Base-by-base conservation (phyloP, 30 jellyfish, hydroid and myxozoan genomes). In the Turritopsis rubra region DNA sequence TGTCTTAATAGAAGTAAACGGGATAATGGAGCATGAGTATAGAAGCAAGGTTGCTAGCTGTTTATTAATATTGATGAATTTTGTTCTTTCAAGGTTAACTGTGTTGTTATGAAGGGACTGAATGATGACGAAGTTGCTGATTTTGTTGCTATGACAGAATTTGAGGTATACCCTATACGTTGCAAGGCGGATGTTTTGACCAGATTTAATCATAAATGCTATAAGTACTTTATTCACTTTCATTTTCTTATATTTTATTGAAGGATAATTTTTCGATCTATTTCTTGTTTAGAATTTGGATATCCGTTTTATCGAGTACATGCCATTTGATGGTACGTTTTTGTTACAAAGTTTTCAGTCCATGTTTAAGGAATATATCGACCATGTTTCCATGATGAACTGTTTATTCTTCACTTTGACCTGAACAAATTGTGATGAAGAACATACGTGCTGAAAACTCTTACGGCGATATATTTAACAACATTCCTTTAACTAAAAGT, bases 311-410 rank as follows among this genome's bases (percentile, higher is more conserved):
- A 92, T 92, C 80, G 98, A 92, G 76, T 92, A 92, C 75, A 92
- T 92, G 98, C 98, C 98, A n/a, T 92, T 92, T 82, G 96, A 88
- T 73, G 98, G 98, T 92, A 88, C 65, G 98, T 75, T 13, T 71
- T 1, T 81, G 25, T 26, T 13, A 13, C 83, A 26, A 13, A 75
- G 5, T 41, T 5, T 41, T 41, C n/a, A n/a, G n/a, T n/a, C n/a
- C n/a, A n/a, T n/a, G n/a, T n/a, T n/a, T n/a, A n/a, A n/a, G 73
- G 28, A 68, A 23, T 68, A 22, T 60, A 68, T 41, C 60, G 60
- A 41, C 9, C 13, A 5, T 41, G 60, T 41, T 41, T 41, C 60
- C 60, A 41, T 41, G 60, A 41, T 41, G 60, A 41, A 41, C 60
- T 41, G 60, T 41, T 41, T 3, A 41, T 41, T 41, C 60, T 41